Evolutionary conservation across 1,140 invertebrate species (phyloP), one percentile per base, ranked within the genome.

Genomic region (Lepeophtheirus salmonis): DNA sequence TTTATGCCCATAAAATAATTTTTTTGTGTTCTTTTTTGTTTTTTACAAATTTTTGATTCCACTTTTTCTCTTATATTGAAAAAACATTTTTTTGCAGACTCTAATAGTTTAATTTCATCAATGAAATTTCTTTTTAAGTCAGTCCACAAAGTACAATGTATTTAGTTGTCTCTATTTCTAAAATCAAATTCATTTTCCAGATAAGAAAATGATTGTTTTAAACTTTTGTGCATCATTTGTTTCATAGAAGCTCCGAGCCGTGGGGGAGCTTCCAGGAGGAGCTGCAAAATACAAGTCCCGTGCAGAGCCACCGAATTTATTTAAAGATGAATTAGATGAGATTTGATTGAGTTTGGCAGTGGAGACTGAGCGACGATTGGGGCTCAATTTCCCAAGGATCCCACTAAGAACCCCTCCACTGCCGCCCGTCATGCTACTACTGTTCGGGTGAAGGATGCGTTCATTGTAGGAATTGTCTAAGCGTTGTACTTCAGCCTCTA

Each of bases 191-290:
- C 26, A 57, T 24, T 16, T 26, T 21, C 55, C 55, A 30, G 55
- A 57, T 16, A 57, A 14, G 26, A 57, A 57, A 57, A 57, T 57
- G 55, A 57, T 41, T 16, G 55, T 57, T 25, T 57, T 57, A 18
- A 57, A 57, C 25, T 30, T 57, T 30, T 57, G 55, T 12, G 55
- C 13, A 23, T 57, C 55, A 6, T 41, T 6, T 41, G 30, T 6
- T 6, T 41, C 30, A 6, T 41, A n/a, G 30, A 41, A n/a, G n/a
- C n/a, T n/a, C n/a, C n/a, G 30, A 10, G 30, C 6, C 30, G 30
- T 41, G 30, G 30, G 30, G 6, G 30, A 41, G n/a, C n/a, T n/a
- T n/a, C n/a, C n/a, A n/a, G n/a, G n/a, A n/a, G n/a, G n/a, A n/a
- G n/a, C n/a, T 6, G 30, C 30, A 41, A 41, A 41, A n/a, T 41